Evolutionary conservation across 2,888 invertebrate species (phyloP), one percentile per base, ranked within the genome.

Genomic region (Leptopilina myrica): DNA sequence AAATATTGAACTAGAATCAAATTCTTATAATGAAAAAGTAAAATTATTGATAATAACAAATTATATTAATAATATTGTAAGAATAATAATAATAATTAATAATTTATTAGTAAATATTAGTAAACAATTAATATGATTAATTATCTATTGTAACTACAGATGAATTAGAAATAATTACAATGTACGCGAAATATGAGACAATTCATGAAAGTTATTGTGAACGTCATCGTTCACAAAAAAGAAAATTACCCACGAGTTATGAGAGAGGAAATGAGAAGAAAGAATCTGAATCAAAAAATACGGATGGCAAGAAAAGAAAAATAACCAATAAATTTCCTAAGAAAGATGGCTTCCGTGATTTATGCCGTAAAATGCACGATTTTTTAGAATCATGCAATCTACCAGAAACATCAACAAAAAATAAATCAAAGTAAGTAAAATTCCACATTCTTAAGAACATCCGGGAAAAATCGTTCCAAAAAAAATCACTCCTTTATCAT

Each of bases 261-360:
- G 26, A 53, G 14, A 49, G 12, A 26, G 53, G 8, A 33, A 53
- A 12, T 33, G 12, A 20, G 1, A 26, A 26, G 3, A 43, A 43
- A 43, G 7, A 8, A 43, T 43, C 43, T 53, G 26, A 69, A 7
- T 20, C 26, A 9, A 26, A 53, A 53, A 53, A 5, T 14, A 15
- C 5, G 14, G 4, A 49, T 20, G 14, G 20, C 12, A 49, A 69
- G 26, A 69, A 20, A 49, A 49, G 69, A 26, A 53, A 69, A 69
- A 7, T 26, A 46, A 8, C 20, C 26, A 53, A 20, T 6, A 69
- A 69, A 49, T 46, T 26, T 14, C 33, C 14, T 49, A 49, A 20
- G 26, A 69, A 69, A 69, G 53, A 69, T 56, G 26, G 53, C 26
- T 26, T 69, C 26, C 53, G 20, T 69, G 49, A 69, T 49, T 69